Conservation (phyloP, 2,797 vertebrate genomes). For the Sebastes aleutianus region DNA sequence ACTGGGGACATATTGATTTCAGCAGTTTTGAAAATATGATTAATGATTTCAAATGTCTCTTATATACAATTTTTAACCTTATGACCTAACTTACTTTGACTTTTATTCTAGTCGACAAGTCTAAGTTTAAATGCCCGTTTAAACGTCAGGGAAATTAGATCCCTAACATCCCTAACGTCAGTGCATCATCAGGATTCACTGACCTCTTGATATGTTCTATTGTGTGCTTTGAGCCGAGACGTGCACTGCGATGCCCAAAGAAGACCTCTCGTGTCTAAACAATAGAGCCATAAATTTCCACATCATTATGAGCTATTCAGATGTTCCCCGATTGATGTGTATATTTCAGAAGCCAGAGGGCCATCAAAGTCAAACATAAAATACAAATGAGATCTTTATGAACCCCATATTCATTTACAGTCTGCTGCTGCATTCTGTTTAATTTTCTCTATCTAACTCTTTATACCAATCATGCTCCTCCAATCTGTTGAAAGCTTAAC, state of each 20-base stretch:
- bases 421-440: conserved; percentile 57
- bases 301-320: conserved; percentile 60
- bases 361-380: conserved; percentile 71
- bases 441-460: conserved; percentile 53
- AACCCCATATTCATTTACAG: conserved; percentile 64
- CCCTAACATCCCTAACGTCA: background rate
- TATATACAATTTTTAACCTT: background rate
- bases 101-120: background rate
- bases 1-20: too few species aligned
- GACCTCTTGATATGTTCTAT: conserved; percentile 14
- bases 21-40: too few species aligned
- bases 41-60: background rate
- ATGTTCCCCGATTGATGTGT: conserved; percentile 50
- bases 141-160: background rate
- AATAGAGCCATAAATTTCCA: conserved; percentile 48
- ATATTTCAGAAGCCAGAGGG: conserved; percentile 58
- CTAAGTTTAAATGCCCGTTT: background rate
- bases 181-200: background rate
- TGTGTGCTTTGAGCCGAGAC: conserved; percentile 19
- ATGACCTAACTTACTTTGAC: background rate
- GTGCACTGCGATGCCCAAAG: conserved; percentile 15
- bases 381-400: conserved; percentile 73
- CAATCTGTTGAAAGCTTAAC: conserved; percentile 44
- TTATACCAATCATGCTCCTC: conserved; percentile 48
- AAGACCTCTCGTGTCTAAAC: conserved; percentile 54